These are phyloP conservation scores for Drosophila quinaria DNA, from an alignment of 2,888 invertebrate genomes.

Conservation along the genomic window DNA sequence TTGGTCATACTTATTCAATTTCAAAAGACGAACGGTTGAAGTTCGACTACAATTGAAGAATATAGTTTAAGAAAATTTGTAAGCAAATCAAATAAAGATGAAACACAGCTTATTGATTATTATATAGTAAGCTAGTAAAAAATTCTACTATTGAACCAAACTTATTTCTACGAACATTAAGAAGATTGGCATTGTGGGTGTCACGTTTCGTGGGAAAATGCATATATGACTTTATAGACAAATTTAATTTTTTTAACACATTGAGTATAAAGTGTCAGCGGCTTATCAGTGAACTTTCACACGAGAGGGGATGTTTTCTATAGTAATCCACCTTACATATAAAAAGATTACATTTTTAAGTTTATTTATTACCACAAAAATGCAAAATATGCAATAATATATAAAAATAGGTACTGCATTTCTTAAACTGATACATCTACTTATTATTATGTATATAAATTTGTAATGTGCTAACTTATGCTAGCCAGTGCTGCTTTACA, in stretches of 20 bases:
- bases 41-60: neutral
- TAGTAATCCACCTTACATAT: neutral
- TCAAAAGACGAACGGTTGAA: constrained; percentile 86
- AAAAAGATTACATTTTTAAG: too few relatives aligned
- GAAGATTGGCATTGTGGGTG: too few relatives aligned
- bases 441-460: too few relatives aligned
- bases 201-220: neutral
- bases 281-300: constrained; percentile 3
- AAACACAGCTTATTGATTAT: too few relatives aligned
- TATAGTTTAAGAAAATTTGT: neutral
- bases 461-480: too few relatives aligned
- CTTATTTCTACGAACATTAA: too few relatives aligned
- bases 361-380: neutral
- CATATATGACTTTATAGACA: constrained; percentile 13
- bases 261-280: neutral
- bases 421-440: too few relatives aligned
- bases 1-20: constrained; percentile 87
- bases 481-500: too few relatives aligned
- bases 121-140: too few relatives aligned
- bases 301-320: neutral
- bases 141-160: too few relatives aligned
- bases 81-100: neutral
- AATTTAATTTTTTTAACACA: constrained; percentile 2
- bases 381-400: neutral
- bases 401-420: too few relatives aligned